Conservation (phyloP, 2,797 vertebrate genomes). For the Tauraco hartlaubi region DNA sequence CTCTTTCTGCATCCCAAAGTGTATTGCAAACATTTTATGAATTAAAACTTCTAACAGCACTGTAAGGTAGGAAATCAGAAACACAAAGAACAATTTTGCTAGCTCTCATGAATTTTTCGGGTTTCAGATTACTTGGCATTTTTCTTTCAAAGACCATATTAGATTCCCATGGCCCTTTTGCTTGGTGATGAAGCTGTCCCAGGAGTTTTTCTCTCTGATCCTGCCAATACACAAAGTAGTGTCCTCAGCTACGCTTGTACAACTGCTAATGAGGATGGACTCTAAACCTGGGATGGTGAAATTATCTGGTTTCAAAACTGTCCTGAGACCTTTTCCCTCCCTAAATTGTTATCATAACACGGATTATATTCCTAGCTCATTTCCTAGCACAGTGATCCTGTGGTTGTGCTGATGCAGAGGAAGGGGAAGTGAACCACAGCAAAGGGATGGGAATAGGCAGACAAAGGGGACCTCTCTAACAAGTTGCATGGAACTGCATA, state of each 20-base stretch:
- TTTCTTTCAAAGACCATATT: background rate
- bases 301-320: background rate
- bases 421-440: background rate
- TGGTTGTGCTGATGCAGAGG: background rate
- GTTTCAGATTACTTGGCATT: background rate
- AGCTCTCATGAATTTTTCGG: background rate
- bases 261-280: background rate
- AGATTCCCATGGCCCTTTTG: background rate
- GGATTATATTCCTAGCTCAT: background rate
- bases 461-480: background rate
- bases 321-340: background rate
- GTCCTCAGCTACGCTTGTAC: background rate
- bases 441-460: background rate
- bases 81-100: background rate
- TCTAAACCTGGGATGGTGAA: background rate
- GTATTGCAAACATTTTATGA: background rate
- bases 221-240: background rate
- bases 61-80: background rate
- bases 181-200: background rate
- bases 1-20: background rate
- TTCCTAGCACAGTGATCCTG: background rate
- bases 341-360: background rate
- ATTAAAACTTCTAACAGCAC: background rate
- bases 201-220: background rate
- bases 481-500: background rate